These are phyloP conservation scores for Stenchaetothrips biformis DNA, from an alignment of 2,888 invertebrate genomes.

Conservation along the genomic window DNA sequence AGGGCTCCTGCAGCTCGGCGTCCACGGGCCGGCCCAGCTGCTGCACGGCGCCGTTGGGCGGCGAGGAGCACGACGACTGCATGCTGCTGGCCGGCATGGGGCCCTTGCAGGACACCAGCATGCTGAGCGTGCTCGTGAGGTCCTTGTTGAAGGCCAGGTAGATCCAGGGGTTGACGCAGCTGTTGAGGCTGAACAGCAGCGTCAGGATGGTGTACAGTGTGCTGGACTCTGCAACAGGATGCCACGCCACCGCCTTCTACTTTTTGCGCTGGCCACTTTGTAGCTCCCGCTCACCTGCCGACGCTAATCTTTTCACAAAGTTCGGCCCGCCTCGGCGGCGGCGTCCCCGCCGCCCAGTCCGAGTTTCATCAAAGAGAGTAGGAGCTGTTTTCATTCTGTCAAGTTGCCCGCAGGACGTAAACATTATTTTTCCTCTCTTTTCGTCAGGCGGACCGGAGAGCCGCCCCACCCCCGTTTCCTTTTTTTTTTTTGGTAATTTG, in stretches of 20 bases:
- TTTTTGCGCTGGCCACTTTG: too few species aligned
- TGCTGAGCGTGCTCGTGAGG: slow-evolving; percentile 45
- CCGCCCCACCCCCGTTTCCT: too few species aligned
- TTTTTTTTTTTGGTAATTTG: too few species aligned
- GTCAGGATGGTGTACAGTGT: slow-evolving; percentile 54
- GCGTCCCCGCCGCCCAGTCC: too few species aligned
- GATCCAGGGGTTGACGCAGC: slow-evolving; percentile 61
- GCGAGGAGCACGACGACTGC: slow-evolving; percentile 9
- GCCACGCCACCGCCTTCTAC: too few species aligned
- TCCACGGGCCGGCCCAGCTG: background rate
- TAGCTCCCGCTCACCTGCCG: slow-evolving; percentile 42
- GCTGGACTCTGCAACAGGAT: background rate
- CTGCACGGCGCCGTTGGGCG: background rate
- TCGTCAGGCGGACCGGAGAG: too few species aligned
- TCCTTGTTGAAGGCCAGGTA: slow-evolving; percentile 53
- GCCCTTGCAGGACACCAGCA: background rate
- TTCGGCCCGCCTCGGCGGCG: background rate
- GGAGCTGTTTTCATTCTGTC: too few species aligned
- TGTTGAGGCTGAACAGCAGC: slow-evolving; percentile 64
- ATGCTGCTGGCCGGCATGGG: background rate
- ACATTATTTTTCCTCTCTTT: too few species aligned
- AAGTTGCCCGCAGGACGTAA: too few species aligned
- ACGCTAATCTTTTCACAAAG: background rate
- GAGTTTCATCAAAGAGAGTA: too few species aligned
- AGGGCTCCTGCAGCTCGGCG: background rate